A percentile compares a stretch with the other conserved stretches of the same genome.
Conservation (phyloP, 2,113 vertebrate genomes). For the Malurus elegans region DNA sequence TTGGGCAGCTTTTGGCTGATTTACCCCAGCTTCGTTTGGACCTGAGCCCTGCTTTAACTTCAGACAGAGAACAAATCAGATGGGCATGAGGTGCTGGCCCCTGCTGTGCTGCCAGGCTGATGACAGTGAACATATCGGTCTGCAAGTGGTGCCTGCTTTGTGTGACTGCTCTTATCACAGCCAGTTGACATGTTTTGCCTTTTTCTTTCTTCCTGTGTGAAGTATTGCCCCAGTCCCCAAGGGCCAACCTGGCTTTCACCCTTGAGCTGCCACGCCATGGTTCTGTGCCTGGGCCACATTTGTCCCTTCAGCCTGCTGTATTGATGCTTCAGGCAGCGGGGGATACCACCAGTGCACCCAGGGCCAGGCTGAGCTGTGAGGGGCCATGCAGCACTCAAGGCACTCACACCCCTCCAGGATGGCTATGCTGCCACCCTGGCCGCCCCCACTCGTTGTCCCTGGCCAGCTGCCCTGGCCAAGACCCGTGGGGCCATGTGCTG, state of each 20-base stretch:
- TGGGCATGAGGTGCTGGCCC: neutral
- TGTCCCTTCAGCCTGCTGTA: neutral
- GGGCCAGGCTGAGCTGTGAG: neutral
- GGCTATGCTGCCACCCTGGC: accelerated
- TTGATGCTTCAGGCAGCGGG: accelerated
- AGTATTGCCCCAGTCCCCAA: accelerated
- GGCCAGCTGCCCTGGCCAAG: accelerated
- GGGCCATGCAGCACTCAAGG: accelerated
- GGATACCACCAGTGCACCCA: accelerated
- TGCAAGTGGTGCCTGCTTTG: neutral
- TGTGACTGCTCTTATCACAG: neutral
- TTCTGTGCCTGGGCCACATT: neutral
- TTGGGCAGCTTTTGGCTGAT: neutral
- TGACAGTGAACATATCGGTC: conserved; percentile 35
- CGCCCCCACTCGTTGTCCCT: neutral
- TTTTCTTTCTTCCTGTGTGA: neutral
- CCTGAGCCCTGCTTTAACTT: neutral
- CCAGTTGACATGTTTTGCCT: neutral
- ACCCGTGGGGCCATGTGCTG: accelerated
- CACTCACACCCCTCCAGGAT: accelerated
- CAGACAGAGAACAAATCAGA: conserved; percentile 16
- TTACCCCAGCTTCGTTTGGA: neutral
- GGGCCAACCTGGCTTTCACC: neutral
- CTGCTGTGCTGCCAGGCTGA: neutral
- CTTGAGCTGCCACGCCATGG: accelerated